phyloP scores from a whole-genome alignment of 2,888 invertebrate genomes.

The Diaprepes abbreviatus region DNA sequence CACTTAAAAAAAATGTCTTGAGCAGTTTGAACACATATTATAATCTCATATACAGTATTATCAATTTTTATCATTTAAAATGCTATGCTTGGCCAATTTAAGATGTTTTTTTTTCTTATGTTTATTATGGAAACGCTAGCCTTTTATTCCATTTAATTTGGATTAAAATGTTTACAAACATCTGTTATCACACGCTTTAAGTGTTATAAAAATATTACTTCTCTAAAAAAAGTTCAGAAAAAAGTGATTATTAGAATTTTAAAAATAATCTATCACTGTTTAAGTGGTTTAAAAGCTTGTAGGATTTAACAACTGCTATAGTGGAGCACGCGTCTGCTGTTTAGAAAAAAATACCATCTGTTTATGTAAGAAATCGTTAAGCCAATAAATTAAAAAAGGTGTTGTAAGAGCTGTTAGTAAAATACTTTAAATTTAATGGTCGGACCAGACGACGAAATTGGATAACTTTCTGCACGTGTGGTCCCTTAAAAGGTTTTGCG shows the following conservation, averaged over 20 bases:
- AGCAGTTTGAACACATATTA: no score
- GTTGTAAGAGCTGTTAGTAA: neutral
- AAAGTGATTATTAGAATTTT: constrained; percentile 18
- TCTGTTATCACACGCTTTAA: constrained; percentile 6
- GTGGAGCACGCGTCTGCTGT: constrained; percentile 12
- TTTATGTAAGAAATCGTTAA: constrained; percentile 18
- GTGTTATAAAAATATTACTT: neutral
- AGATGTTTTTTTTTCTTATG: no score
- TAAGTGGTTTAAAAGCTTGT: constrained; percentile 20
- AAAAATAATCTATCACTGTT: constrained; percentile 23
- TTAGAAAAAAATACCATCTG: constrained; percentile 15
- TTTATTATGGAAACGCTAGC: no score
- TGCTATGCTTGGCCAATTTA: no score
- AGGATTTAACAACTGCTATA: constrained; percentile 10
- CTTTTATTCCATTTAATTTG: no score
- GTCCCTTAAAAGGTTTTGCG: constrained; percentile 8
- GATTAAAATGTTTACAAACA: neutral
- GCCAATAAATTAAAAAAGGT: constrained; percentile 6
- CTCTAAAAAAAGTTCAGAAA: neutral
- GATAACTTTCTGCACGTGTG: constrained; percentile 12
- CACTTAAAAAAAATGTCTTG: no score
- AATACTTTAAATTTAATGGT: constrained; percentile 13
- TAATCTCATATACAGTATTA: no score
- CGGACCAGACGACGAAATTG: constrained; percentile 10
- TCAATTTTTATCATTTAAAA: no score